These are phyloP conservation scores for Eueremaeus valkanovi DNA, from an alignment of 2,888 invertebrate genomes.

Conservation along the genomic window DNA sequence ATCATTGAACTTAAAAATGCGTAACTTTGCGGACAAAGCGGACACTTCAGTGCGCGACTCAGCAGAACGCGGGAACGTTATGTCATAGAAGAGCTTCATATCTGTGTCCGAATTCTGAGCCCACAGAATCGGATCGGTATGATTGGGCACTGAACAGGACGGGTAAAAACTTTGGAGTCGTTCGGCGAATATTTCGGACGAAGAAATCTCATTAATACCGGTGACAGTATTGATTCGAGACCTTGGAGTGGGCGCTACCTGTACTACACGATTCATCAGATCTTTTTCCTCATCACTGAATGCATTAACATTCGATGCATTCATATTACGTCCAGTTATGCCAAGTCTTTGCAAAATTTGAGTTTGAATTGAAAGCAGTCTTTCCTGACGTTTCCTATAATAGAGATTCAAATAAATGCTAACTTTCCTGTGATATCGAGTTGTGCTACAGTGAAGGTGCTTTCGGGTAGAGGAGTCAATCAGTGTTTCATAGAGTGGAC, in stretches of 20 bases:
- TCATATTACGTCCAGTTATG: conserved; percentile 42
- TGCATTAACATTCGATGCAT: conserved; percentile 20
- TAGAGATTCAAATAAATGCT: conserved; percentile 3
- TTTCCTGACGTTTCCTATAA: conserved; percentile 45
- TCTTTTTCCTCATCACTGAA: conserved; percentile 42
- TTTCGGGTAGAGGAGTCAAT: not conserved
- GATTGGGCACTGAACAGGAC: conserved; percentile 43
- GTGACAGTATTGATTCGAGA: not conserved
- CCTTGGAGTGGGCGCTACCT: not conserved
- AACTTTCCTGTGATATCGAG: conserved; percentile 13
- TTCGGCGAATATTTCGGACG: conserved; percentile 36
- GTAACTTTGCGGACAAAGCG: conserved; percentile 43
- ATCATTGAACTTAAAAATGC: conserved; percentile 43
- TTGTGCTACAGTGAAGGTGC: conserved; percentile 19
- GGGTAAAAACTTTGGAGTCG: conserved; percentile 46
- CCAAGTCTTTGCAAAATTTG: conserved; percentile 43
- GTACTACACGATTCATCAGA: conserved; percentile 7
- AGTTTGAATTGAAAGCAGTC: conserved; percentile 43
- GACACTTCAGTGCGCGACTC: conserved; percentile 36
- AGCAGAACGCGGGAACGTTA: conserved; percentile 41
- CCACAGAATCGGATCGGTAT: conserved; percentile 43
- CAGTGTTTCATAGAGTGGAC: not conserved
- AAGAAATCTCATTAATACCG: conserved; percentile 27
- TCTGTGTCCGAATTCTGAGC: conserved; percentile 31
- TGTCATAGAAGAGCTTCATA: conserved; percentile 44